Evolutionary conservation across 64 coral and sea anemone genomes (phyloP).

Genomic region (Stylophora pistillata): DNA sequence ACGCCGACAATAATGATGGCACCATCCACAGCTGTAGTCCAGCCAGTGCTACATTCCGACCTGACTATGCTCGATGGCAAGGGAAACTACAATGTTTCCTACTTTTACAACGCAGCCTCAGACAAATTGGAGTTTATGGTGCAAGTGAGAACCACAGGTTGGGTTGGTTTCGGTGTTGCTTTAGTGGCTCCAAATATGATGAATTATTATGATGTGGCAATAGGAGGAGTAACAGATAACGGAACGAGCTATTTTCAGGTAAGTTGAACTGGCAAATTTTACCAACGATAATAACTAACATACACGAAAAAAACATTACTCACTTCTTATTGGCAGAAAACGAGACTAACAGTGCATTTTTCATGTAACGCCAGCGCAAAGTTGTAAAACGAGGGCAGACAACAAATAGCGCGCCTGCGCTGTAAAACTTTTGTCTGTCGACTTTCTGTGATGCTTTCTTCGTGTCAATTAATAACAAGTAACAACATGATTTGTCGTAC

Average conservation of each 20-base stretch:
- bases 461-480: too few relatives aligned
- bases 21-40: not conserved
- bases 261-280: not conserved
- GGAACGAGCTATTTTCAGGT: not conserved
- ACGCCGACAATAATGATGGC: not conserved
- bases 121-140: not conserved
- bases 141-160: constrained; percentile 1
- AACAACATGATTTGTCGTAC: too few relatives aligned
- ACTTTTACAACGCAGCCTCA: not conserved
- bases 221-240: not conserved
- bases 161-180: constrained; percentile 11
- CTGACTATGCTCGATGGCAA: too few relatives aligned
- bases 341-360: too few relatives aligned
- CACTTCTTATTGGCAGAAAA: too few relatives aligned
- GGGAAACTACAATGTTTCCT: not conserved
- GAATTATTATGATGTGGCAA: not conserved
- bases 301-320: too few relatives aligned
- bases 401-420: too few relatives aligned
- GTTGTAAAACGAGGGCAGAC: too few relatives aligned
- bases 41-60: not conserved
- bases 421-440: too few relatives aligned
- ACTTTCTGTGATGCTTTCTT: too few relatives aligned
- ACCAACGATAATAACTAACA: too few relatives aligned
- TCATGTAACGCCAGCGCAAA: too few relatives aligned
- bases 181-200: not conserved